Percentiles rank a stretch among this genome's conserved stretches.
These are phyloP conservation scores for Leptosomus discolor DNA, from an alignment of 2,113 vertebrate species.

Conservation along the genomic window DNA sequence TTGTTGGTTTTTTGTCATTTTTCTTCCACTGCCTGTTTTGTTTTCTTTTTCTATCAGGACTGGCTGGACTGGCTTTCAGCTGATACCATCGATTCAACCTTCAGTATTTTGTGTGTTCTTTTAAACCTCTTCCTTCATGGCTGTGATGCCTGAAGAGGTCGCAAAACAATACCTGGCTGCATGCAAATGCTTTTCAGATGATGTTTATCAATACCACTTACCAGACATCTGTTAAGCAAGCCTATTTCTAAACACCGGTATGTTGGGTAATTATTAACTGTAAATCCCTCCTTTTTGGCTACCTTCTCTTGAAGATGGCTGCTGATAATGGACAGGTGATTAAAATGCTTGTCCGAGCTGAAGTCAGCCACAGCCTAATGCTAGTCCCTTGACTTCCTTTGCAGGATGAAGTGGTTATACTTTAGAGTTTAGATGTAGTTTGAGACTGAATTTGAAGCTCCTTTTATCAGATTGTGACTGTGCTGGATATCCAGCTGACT, in stretches of 20 bases:
- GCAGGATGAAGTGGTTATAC: background rate
- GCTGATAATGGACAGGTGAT: background rate
- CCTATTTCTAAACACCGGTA: background rate
- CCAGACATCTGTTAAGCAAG: background rate
- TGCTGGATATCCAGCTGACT: background rate
- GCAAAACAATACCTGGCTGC: background rate
- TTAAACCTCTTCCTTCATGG: background rate
- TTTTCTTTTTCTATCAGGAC: background rate
- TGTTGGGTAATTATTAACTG: background rate
- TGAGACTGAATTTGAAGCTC: background rate
- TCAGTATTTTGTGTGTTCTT: background rate
- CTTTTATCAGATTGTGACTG: background rate
- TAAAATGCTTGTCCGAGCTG: background rate
- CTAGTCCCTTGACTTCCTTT: background rate
- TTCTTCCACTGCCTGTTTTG: background rate
- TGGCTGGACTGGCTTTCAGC: conserved; percentile 30
- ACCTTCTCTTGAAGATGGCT: background rate
- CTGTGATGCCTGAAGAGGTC: background rate
- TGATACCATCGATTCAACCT: background rate
- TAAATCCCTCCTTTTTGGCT: background rate
- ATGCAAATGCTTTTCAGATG: background rate
- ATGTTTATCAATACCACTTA: background rate
- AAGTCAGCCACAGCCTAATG: background rate
- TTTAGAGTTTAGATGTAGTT: background rate
- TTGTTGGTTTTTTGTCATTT: too few relatives aligned